These are phyloP conservation scores for Eustalomyia histrio DNA, from an alignment of 2,888 invertebrate genomes.

Conservation along the genomic window DNA sequence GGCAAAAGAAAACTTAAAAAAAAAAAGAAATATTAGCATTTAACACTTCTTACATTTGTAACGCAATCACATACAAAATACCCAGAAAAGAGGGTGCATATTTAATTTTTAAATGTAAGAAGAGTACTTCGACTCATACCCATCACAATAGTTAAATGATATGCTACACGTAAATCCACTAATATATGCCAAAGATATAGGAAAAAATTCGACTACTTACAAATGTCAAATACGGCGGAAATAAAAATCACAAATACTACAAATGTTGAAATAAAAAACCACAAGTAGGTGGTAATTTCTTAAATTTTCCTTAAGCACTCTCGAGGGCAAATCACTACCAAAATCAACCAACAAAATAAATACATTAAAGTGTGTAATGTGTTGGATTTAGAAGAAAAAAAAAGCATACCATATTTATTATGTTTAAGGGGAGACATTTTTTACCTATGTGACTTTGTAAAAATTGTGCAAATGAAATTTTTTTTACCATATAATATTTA, in stretches of 20 bases:
- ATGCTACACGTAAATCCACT: constrained; percentile 66
- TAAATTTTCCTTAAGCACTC: constrained; percentile 66
- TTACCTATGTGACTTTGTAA: constrained; percentile 21
- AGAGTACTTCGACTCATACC: constrained; percentile 38
- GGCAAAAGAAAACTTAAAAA: constrained; percentile 42
- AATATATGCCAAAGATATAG: constrained; percentile 56
- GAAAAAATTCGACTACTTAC: constrained; percentile 45
- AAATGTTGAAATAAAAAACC: constrained; percentile 53
- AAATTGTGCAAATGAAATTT: constrained; percentile 62
- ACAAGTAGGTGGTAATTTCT: constrained; percentile 68
- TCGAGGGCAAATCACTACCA: constrained; percentile 66
- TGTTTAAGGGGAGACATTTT: constrained; percentile 31
- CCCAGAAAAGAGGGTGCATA: constrained; percentile 59
- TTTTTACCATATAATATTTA: constrained; percentile 41
- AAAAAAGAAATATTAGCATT: constrained; percentile 44
- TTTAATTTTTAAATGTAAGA: constrained; percentile 53
- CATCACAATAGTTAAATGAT: constrained; percentile 62
- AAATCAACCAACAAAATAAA: constrained; percentile 44
- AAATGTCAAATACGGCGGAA: constrained; percentile 63
- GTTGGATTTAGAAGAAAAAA: constrained; percentile 53
- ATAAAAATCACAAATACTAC: constrained; percentile 61
- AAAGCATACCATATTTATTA: constrained; percentile 33
- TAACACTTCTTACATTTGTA: constrained; percentile 42
- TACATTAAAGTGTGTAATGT: constrained; percentile 64
- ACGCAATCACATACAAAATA: not conserved